Base-by-base conservation (phyloP, 1,140 invertebrate species). In the Pseudomyrmex sp. region DNA sequence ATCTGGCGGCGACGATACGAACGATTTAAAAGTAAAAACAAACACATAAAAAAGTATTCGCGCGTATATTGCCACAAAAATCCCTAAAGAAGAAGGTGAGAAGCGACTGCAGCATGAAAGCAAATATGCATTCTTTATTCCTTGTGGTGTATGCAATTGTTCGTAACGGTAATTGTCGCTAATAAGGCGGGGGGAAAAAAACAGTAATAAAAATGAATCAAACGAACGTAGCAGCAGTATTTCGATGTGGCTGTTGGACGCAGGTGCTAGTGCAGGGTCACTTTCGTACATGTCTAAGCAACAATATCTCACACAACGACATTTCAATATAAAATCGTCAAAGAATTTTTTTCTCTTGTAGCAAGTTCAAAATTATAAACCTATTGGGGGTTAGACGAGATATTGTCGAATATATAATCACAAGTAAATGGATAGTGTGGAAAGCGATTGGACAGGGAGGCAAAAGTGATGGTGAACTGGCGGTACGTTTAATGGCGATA, bases 61-160 rank as follows among this genome's bases (percentile, higher is more conserved):
- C 79, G 13, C 35, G 50, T n/a, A n/a, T 54, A 13, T 84, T 10
- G 20, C 7, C 58, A 18, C 26, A 8, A n/a, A 65, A 12, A 61
- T 65, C 48, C 83, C 79, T 50, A 46, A 87, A 70, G 59, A 44
- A 84, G 44, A 87, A 50, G 13, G 62, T 74, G 70, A 87, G 68
- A 72, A 69, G 54, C 82, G 58, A 69, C 35, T 70, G 66, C 63
- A 80, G 68, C 44, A 26, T 54, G 59, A 75, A 70, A 79, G 54
- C 70, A 74, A 85, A 48, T 74, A 63, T 20, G 79, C 52, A 74
- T 44, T 62, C 13, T 69, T 9, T 35, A 69, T 72, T 76, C 61
- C 35, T 72, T n/a, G n/a, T 61, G 73, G n/a, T 35, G 35, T 56
- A 13, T 20, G n/a, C 5, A 74, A 84, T 84, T 66, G 1, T 20